Conservation (phyloP, 1,140 invertebrate species). For the Zaprionus africanus region DNA sequence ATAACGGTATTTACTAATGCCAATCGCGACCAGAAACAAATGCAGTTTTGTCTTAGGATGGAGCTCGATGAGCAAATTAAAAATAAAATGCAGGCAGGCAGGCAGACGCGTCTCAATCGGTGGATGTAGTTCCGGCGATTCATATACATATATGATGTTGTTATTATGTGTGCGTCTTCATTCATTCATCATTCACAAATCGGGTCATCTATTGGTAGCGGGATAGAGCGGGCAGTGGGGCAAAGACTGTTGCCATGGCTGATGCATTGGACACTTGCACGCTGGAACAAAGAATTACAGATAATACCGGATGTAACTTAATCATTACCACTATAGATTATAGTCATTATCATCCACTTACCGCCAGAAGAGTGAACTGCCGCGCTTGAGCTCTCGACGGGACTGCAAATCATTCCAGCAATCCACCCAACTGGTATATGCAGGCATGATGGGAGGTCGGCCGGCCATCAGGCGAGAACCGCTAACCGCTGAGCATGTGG, state of each 20-base stretch:
- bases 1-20: conserved; percentile 30
- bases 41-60: conserved; percentile 58
- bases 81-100: conserved; percentile 35
- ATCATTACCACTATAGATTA: not conserved
- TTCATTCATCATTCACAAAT: not conserved
- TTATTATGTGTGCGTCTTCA: conserved; percentile 23
- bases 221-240: conserved; percentile 56
- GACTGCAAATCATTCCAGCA: conserved; percentile 91
- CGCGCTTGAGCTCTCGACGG: conserved; percentile 92
- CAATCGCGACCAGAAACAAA: conserved; percentile 52
- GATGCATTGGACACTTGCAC: conserved; percentile 35
- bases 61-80: conserved; percentile 24
- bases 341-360: conserved; percentile 30
- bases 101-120: conserved; percentile 43
- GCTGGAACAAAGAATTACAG: conserved; percentile 12
- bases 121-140: conserved; percentile 36
- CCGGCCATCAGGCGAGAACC: conserved; percentile 91
- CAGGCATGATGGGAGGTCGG: conserved; percentile 91
- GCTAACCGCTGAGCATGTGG: conserved; percentile 93
- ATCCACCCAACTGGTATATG: conserved; percentile 90
- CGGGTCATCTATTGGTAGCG: conserved; percentile 59
- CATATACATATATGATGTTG: not conserved
- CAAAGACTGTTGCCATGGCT: conserved; percentile 40
- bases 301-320: not conserved
- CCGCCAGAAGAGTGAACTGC: conserved; percentile 90